These are phyloP conservation scores for Liolophura sinensis DNA, from an alignment of 1,140 invertebrate genomes.

Conservation along the genomic window DNA sequence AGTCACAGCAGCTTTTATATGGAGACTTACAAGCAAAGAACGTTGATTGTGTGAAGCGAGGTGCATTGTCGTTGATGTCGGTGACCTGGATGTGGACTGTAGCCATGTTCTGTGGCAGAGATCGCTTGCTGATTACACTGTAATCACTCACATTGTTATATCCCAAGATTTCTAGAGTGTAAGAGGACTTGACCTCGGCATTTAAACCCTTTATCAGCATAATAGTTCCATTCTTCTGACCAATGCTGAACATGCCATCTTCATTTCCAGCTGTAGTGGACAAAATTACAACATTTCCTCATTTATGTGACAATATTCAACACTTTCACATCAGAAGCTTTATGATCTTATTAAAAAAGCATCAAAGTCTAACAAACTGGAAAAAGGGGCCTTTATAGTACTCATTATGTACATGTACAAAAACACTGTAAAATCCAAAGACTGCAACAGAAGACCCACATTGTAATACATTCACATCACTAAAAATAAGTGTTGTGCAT, in stretches of 20 bases:
- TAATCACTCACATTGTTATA: conserved; percentile 45
- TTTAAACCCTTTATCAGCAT: conserved; percentile 24
- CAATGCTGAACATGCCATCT: conserved; percentile 22
- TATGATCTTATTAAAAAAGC: too few relatives aligned
- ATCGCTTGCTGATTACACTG: conserved; percentile 31
- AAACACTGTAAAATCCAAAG: neutral
- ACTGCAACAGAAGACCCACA: neutral
- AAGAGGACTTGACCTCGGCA: conserved; percentile 25
- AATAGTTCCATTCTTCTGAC: conserved; percentile 26
- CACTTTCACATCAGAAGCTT: neutral
- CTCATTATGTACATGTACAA: neutral
- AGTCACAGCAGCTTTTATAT: too few relatives aligned
- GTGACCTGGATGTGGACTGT: conserved; percentile 28
- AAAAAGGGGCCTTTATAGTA: neutral
- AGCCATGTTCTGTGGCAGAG: conserved; percentile 34
- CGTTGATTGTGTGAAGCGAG: conserved; percentile 28
- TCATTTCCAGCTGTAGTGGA: conserved; percentile 38
- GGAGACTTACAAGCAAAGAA: too few relatives aligned
- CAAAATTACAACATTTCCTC: conserved; percentile 3
- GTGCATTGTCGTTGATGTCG: conserved; percentile 43
- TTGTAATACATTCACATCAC: too few relatives aligned
- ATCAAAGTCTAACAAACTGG: neutral
- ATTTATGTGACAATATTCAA: neutral
- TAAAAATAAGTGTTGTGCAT: too few relatives aligned
- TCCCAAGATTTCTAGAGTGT: conserved; percentile 34